These are phyloP conservation scores for Ommatoiulus sabulosus DNA, from an alignment of 2,888 invertebrate genomes.

Conservation along the genomic window DNA sequence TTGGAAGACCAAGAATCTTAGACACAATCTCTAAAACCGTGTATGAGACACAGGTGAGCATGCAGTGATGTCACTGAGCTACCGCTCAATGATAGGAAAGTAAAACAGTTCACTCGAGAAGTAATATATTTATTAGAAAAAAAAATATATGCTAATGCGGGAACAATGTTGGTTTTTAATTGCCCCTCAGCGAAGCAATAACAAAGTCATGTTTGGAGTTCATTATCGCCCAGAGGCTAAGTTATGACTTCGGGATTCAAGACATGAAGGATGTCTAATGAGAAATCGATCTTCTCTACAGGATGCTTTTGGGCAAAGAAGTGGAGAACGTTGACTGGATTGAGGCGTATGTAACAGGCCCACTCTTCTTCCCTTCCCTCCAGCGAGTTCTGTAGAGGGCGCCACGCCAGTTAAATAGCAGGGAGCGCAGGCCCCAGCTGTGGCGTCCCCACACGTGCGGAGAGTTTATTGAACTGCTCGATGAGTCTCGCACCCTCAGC, in stretches of 20 bases:
- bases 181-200: constrained; percentile 2
- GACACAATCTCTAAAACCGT: too few relatives aligned
- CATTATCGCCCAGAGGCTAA: constrained; percentile 12
- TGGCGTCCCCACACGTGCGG: background rate
- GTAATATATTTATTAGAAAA: constrained; percentile 4
- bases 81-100: background rate
- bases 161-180: constrained; percentile 10
- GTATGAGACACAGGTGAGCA: too few relatives aligned
- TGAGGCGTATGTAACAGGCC: background rate
- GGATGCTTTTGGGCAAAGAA: background rate
- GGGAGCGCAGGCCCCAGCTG: background rate
- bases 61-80: too few relatives aligned
- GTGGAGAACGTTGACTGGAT: background rate
- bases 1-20: too few relatives aligned
- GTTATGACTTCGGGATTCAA: background rate
- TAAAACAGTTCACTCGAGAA: background rate
- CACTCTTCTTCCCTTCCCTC: background rate
- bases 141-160: background rate
- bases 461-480: background rate
- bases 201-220: constrained; percentile 21
- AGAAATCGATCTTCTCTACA: constrained; percentile 20
- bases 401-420: too few relatives aligned
- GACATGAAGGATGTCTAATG: constrained; percentile 27
- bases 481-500: background rate
- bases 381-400: background rate